These are phyloP conservation scores for Hanleya hanleyi DNA, from an alignment of 2,888 invertebrate genomes.

Conservation along the genomic window DNA sequence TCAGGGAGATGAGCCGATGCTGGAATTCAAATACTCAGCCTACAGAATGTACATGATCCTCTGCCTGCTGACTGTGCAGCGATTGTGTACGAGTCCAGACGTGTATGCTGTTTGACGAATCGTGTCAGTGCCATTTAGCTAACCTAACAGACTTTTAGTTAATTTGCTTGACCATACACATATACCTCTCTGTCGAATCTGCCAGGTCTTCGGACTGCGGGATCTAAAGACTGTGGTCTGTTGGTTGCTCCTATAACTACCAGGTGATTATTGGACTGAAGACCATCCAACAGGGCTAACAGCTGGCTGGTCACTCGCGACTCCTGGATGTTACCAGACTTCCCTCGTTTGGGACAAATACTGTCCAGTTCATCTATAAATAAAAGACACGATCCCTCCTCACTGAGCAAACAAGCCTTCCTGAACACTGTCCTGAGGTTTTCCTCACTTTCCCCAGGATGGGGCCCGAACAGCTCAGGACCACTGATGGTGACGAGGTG, in stretches of 20 bases:
- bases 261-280: constrained; percentile 71
- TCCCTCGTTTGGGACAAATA: constrained; percentile 54
- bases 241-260: constrained; percentile 78
- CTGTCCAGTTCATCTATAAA: constrained; percentile 74
- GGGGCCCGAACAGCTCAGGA: constrained; percentile 74
- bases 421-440: constrained; percentile 75
- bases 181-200: constrained; percentile 77
- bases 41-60: too few relatives aligned
- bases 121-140: too few relatives aligned
- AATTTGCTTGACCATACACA: too few relatives aligned
- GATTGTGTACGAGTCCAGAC: too few relatives aligned
- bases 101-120: too few relatives aligned
- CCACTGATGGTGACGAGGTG: constrained; percentile 75
- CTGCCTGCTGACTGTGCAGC: too few relatives aligned
- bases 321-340: constrained; percentile 60
- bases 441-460: constrained; percentile 77
- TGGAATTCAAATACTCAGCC: too few relatives aligned
- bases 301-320: constrained; percentile 75
- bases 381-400: constrained; percentile 71
- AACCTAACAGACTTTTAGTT: too few relatives aligned
- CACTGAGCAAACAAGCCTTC: constrained; percentile 71
- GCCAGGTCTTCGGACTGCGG: constrained; percentile 76
- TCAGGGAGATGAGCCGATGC: too few relatives aligned
- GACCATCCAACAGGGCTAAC: constrained; percentile 75
- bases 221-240: constrained; percentile 75